Percentiles rank a stretch among this genome's conserved stretches.
Conservation (phyloP, 2,113 vertebrate genomes). For the Chionis minor region DNA sequence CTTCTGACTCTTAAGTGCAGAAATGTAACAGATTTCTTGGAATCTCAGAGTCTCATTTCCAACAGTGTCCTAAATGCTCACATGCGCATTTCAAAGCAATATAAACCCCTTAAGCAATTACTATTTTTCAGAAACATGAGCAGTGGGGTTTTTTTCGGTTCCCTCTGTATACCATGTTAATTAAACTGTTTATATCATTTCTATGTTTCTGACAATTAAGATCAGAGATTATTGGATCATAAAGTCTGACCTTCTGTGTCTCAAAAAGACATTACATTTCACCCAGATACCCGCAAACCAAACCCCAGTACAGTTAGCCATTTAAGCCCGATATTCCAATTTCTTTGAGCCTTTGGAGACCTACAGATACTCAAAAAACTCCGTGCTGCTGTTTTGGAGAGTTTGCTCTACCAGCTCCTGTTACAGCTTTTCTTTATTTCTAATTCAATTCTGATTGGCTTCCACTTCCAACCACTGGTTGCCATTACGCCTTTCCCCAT, state of each 20-base stretch:
- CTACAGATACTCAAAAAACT: not conserved
- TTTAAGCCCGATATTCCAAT: not conserved
- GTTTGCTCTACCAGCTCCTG: not conserved
- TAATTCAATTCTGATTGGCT: not conserved
- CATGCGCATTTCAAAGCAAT: not conserved
- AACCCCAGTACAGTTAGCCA: not conserved
- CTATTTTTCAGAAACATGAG: not conserved
- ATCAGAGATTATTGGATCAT: not conserved
- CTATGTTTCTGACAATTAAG: not conserved
- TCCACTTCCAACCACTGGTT: not conserved
- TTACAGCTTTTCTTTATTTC: not conserved
- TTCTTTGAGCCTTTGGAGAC: not conserved
- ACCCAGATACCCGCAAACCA: accelerated
- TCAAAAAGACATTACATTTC: not conserved
- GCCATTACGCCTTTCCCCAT: not conserved
- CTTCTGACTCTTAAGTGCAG: accelerated
- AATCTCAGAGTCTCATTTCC: not conserved
- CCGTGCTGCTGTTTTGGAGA: not conserved
- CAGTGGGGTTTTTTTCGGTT: not conserved
- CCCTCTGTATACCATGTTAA: not conserved
- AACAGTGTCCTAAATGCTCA: not conserved
- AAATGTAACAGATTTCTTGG: not conserved
- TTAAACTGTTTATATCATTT: not conserved
- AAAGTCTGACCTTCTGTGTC: not conserved
- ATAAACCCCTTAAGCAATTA: not conserved